A percentile compares a stretch with the other conserved stretches of the same genome.
These are phyloP conservation scores for Sialia sialis DNA, from an alignment of 2,113 vertebrate genomes.

Conservation along the genomic window DNA sequence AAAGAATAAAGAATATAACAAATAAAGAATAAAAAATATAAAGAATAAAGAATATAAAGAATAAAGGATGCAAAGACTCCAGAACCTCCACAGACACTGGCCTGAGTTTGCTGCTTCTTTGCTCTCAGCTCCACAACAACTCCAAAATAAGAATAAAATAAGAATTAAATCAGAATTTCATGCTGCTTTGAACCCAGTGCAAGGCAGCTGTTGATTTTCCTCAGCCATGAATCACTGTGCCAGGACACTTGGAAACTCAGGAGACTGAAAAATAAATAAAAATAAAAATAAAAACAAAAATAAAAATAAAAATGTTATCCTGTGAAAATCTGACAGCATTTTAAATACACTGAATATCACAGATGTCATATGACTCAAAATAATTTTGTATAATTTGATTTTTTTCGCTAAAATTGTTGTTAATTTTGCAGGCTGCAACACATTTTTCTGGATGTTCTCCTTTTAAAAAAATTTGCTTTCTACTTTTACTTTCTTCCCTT, in stretches of 20 bases:
- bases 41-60: too few species aligned
- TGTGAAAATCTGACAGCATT: background rate
- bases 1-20: too few species aligned
- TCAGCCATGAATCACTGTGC: background rate
- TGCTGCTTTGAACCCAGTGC: background rate
- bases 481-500: background rate
- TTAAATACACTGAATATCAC: too few species aligned
- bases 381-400: rapidly evolving
- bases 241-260: background rate
- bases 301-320: background rate
- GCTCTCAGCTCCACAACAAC: background rate
- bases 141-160: background rate
- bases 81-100: rapidly evolving
- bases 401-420: background rate
- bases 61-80: too few species aligned
- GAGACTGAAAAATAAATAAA: too few species aligned
- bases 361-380: background rate
- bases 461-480: background rate
- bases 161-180: background rate
- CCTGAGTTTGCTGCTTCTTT: background rate
- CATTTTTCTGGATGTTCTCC: background rate
- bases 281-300: background rate
- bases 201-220: constrained; percentile 18
- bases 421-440: background rate
- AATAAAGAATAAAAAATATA: background rate